Base-by-base conservation (phyloP, 2,113 vertebrate genomes). In the Circaetus gallicus region DNA sequence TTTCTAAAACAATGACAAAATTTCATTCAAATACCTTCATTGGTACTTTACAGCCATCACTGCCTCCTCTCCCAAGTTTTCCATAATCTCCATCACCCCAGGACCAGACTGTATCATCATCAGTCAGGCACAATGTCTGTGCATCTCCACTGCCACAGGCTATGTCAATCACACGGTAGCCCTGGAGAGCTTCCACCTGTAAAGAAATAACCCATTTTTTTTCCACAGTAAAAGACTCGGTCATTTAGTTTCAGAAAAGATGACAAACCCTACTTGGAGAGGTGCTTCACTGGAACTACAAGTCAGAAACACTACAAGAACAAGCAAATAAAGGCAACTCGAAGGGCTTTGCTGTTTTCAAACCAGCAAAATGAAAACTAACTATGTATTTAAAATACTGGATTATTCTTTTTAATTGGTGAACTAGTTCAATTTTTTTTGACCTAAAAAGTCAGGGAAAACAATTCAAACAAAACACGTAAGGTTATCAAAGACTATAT, bases 31-130 rank as follows among this genome's bases (percentile, higher is more conserved):
- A 85, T 98, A 99, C 99, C 99, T 99, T 99, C 99, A 99, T 99
- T 47, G 99, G 99, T 74, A 99, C 98, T 98, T 99, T 99, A 92
- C 99, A 99, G 92, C 99, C 99, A 32, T 99, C 99, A 19, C 99
- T 99, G 91, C 99, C 99, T 70, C 99, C 99, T 66, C 99, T 97
- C 67, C 99, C 99, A 81, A 99, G 98, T 96, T 99, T 99, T 97
- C 99, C 99, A 2, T 99, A 99, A 97, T 99, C 99, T 61, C 99
- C 99, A 52, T 99, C 99, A 26, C 99, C 99, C 99, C 99, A 99
- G 59, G 99, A 99, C 99, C 99, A 99, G 66, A 99, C 99, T 45
- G 99, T 99, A 96, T 99, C 99, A 80, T 99, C 99, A 49, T 99
- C 99, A 5, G 99, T 99, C 90, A 99, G 98, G 97, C 99, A 99